Percentiles rank a stretch among this genome's conserved stretches.
These are phyloP conservation scores for Plecotus auritus DNA, from an alignment of 2,113 vertebrate genomes.

Conservation along the genomic window DNA sequence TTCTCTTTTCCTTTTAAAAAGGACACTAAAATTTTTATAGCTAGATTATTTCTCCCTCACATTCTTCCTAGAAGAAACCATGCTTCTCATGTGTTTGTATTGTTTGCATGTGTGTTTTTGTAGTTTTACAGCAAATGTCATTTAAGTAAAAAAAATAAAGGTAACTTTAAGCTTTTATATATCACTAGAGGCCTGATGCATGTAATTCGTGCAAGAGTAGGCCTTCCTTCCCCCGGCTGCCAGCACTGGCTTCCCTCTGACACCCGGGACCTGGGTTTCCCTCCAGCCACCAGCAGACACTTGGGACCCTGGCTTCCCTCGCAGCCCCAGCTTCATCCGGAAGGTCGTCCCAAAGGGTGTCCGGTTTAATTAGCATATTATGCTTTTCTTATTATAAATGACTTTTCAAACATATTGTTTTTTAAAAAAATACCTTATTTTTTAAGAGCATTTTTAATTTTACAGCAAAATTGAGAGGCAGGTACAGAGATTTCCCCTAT, in stretches of 20 bases:
- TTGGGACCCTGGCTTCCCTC: no score
- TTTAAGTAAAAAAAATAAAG: not conserved
- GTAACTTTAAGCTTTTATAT: not conserved
- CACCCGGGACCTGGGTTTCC: no score
- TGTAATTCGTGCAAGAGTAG: no score
- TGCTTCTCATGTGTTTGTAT: not conserved
- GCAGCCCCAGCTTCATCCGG: no score
- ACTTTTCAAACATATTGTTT: not conserved
- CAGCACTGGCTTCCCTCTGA: no score
- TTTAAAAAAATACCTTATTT: not conserved
- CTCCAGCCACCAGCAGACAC: no score
- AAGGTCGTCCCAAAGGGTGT: no score
- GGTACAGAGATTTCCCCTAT: not conserved
- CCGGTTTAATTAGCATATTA: no score
- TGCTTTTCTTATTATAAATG: no score
- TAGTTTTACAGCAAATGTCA: not conserved
- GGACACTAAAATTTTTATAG: not conserved
- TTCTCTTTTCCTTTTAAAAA: not conserved
- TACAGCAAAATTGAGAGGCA: not conserved
- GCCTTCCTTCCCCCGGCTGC: no score
- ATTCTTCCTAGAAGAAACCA: not conserved
- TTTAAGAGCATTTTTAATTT: not conserved
- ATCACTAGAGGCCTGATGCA: no score
- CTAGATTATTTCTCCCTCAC: not conserved
- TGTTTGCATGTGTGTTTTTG: not conserved